A percentile compares a stretch with the other conserved stretches of the same genome.
phyloP scores from a whole-genome alignment of 2,113 vertebrate species.

The Alexandromys fortis region DNA sequence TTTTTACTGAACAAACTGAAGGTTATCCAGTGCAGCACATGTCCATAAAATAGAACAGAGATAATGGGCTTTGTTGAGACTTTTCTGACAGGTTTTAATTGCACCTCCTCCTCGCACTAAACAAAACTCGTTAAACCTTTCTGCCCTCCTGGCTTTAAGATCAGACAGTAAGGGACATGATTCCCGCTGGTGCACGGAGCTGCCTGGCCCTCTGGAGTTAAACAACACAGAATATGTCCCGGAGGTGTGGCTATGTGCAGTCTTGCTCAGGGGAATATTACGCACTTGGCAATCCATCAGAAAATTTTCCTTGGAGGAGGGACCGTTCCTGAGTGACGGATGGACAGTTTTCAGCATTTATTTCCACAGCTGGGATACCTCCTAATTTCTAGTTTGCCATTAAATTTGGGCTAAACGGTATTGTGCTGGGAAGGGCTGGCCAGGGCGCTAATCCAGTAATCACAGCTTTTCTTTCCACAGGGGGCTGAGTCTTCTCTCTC shows the following conservation, averaged over 20 bases:
- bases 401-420: constrained; percentile 22
- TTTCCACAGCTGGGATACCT: constrained; percentile 36
- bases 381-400: constrained; percentile 46
- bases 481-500: constrained; percentile 28
- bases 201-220: not conserved
- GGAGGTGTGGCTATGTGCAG: not conserved
- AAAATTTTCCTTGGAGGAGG: constrained; percentile 52
- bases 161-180: not conserved
- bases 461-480: constrained; percentile 75
- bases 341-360: constrained; percentile 12
- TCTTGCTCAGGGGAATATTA: constrained; percentile 67
- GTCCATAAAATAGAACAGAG: not conserved
- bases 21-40: not conserved
- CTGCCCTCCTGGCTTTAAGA: not conserved
- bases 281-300: constrained; percentile 62
- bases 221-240: not conserved
- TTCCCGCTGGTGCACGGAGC: not conserved
- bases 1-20: not conserved
- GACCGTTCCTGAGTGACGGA: constrained; percentile 46
- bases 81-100: constrained; percentile 52
- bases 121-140: constrained; percentile 31
- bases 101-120: not conserved
- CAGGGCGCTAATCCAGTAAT: constrained; percentile 74
- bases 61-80: not conserved
- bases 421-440: not conserved